These are phyloP conservation scores for Aplidium turbinatum DNA, from an alignment of 23 tunicate genomes.

Conservation along the genomic window DNA sequence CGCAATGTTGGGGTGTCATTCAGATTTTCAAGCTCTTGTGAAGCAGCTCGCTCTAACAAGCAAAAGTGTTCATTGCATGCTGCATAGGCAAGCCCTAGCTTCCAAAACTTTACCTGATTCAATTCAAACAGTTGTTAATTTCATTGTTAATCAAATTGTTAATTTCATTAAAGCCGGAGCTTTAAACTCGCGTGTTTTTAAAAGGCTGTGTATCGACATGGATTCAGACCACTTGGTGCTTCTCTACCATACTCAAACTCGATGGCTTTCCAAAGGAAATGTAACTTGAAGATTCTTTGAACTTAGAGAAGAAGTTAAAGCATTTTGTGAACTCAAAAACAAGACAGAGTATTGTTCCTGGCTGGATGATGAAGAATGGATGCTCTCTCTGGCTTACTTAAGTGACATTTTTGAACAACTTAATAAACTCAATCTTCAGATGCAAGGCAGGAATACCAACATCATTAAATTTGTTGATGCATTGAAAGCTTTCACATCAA, in stretches of 20 bases:
- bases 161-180: slow-evolving; percentile 39
- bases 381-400: slow-evolving; percentile 57
- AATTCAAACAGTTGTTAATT: slow-evolving; percentile 53
- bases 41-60: slow-evolving; percentile 40
- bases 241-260: slow-evolving; percentile 55
- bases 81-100: slow-evolving; percentile 73
- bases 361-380: slow-evolving; percentile 63
- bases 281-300: slow-evolving; percentile 63
- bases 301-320: slow-evolving; percentile 31
- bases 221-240: slow-evolving; percentile 51
- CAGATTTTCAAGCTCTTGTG: slow-evolving; percentile 63
- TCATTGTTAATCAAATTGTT: too few species aligned
- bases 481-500: slow-evolving; percentile 50
- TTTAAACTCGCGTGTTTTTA: slow-evolving; percentile 44
- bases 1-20: slow-evolving; percentile 60
- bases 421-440: slow-evolving; percentile 51
- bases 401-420: slow-evolving; percentile 70
- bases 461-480: slow-evolving; percentile 52
- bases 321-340: slow-evolving; percentile 46
- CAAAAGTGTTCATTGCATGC: slow-evolving; percentile 60
- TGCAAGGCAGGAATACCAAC: slow-evolving; percentile 54
- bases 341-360: slow-evolving; percentile 22
- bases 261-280: slow-evolving; percentile 72
- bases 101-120: slow-evolving; percentile 74
- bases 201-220: slow-evolving; percentile 51